These are phyloP conservation scores for Morelia viridis DNA, from an alignment of 2,797 vertebrate genomes.

Conservation along the genomic window DNA sequence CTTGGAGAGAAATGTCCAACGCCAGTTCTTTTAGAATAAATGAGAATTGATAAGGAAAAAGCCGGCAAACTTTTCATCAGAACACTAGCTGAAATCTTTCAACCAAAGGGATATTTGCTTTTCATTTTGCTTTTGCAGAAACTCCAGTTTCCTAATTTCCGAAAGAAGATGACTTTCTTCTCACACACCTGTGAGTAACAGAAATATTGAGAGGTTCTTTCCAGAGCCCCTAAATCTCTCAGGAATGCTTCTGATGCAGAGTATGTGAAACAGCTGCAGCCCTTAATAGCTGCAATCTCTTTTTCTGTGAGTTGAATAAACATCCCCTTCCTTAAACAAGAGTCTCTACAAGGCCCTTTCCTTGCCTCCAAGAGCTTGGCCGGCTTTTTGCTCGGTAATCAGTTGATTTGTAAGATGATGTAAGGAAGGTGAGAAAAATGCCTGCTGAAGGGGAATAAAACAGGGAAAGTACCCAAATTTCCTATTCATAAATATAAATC, in stretches of 20 bases:
- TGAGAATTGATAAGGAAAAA: not conserved
- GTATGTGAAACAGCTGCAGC: constrained; percentile 29
- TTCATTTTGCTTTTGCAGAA: too few relatives aligned
- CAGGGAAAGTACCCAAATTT: not conserved
- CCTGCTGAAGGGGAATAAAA: not conserved
- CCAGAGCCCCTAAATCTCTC: not conserved
- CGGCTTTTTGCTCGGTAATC: constrained; percentile 29
- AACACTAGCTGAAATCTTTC: not conserved
- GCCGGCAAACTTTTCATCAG: not conserved
- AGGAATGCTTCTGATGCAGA: constrained; percentile 31
- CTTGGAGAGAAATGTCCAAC: not conserved
- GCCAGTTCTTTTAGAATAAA: not conserved
- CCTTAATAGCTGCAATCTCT: constrained; percentile 30
- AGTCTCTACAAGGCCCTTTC: not conserved
- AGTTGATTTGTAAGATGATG: not conserved
- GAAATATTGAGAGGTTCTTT: constrained; percentile 26
- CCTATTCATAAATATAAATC: not conserved
- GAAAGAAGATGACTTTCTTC: not conserved
- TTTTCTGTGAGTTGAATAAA: constrained; percentile 44
- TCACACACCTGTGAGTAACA: constrained; percentile 18
- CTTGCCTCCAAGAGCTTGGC: not conserved
- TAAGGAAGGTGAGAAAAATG: not conserved
- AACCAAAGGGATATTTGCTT: not conserved
- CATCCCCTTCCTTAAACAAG: constrained; percentile 37
- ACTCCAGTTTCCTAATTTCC: too few relatives aligned